Base-by-base conservation (phyloP, 2,888 invertebrate species). In the Globia sparganii region DNA sequence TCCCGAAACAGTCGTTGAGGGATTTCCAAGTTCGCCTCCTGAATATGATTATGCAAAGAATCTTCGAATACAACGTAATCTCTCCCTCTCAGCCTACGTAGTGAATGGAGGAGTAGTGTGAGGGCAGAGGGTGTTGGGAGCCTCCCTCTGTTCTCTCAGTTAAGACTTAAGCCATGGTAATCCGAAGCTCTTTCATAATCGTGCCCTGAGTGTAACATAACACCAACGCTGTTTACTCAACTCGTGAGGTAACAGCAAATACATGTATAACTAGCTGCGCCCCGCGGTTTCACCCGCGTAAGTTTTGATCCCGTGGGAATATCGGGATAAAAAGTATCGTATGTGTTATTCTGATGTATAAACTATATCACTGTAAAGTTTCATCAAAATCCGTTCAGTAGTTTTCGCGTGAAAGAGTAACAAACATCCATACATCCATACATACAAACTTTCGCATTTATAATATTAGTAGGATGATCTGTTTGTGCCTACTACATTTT, bases 11-110 rank as follows among this genome's bases (percentile, higher is more conserved):
- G 77, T 83, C 64, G 73, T 81, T 72, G 67, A 78, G 62, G 72
- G 76, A 87, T 88, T 87, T 88, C 81, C 76, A 87, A 88, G 80
- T 87, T 87, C 68, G 81, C 68, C 86, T 86, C 84, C 88, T 89
- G 90, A 92, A 91, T 93, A 90, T 89, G 89, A 91, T 93, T 93
- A 94, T 92, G 94, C 91, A 93, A 94, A 94, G 92, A 85, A 40
- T 62, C 77, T 83, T 84, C 80, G 78, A 77, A 86, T 85, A 89
- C 87, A 88, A 79, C 85, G 90, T 90, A 90, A 90, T 88, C 83
- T 80, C 80, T 78, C 85, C 75, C 83, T 82, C 81, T 78, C 83
- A 58, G 68, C 80, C 73, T 78, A 78, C 84, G 78, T 81, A 81
- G 88, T 92, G 91, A 93, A 93, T 93, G 93, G 81, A 69, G 78